Evolutionary conservation across 2,797 vertebrate species (phyloP).

Genomic region (Sebastes kiyomatsui): DNA sequence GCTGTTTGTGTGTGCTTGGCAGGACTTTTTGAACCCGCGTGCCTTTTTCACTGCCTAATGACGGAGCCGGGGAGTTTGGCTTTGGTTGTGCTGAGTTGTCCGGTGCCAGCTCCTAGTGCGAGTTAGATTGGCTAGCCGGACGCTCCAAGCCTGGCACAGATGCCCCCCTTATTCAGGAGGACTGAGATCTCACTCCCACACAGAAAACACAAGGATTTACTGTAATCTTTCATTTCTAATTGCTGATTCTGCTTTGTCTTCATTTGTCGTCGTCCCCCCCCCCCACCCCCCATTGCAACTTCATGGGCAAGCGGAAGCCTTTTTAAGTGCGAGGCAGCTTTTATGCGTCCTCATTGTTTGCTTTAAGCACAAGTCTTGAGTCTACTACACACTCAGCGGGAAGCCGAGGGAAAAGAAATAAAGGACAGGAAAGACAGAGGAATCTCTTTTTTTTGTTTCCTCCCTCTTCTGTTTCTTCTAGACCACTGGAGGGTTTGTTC

Average conservation of each 20-base stretch:
- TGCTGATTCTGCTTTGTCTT: background rate
- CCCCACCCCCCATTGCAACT: background rate
- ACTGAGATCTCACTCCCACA: slow-evolving; percentile 57
- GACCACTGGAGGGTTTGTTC: slow-evolving; percentile 77
- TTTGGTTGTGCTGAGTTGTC: slow-evolving; percentile 38
- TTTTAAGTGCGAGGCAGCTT: background rate
- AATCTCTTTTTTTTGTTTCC: slow-evolving; percentile 34
- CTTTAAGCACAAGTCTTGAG: background rate
- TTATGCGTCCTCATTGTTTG: slow-evolving; percentile 8
- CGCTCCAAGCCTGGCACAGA: slow-evolving; percentile 63
- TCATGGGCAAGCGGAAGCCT: background rate
- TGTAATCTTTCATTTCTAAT: background rate
- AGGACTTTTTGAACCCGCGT: slow-evolving; percentile 52
- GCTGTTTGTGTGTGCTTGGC: slow-evolving; percentile 48
- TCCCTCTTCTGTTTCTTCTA: slow-evolving; percentile 47
- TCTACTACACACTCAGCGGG: background rate
- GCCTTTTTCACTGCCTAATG: slow-evolving; percentile 58
- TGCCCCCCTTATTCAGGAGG: slow-evolving; percentile 56
- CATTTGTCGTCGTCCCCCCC: accelerated
- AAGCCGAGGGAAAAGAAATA: slow-evolving; percentile 39
- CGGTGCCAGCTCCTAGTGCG: slow-evolving; percentile 67
- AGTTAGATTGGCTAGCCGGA: slow-evolving; percentile 58
- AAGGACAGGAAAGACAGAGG: slow-evolving; percentile 59
- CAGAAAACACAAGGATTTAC: slow-evolving; percentile 22
- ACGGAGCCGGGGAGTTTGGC: slow-evolving; percentile 58